A percentile compares a stretch with the other conserved stretches of the same genome.
Conservation (phyloP, 2,113 vertebrate genomes). For the Ardeotis arabs region DNA sequence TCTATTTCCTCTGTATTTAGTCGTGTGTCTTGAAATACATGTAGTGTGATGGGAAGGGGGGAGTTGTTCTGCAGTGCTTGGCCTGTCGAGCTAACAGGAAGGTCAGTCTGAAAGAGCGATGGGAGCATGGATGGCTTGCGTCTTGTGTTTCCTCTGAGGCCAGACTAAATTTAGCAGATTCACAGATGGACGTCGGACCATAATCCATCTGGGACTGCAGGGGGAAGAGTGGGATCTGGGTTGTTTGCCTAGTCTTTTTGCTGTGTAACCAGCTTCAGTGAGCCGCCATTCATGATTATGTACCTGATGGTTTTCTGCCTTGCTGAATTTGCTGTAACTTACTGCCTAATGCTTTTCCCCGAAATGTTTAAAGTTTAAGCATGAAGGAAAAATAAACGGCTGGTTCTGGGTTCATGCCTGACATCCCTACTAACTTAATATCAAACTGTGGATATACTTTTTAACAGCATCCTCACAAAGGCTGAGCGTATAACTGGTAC, state of each 20-base stretch:
- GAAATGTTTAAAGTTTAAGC: neutral
- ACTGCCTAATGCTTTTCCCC: neutral
- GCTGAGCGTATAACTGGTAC: neutral
- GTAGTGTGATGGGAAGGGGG: neutral
- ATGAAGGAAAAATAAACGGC: neutral
- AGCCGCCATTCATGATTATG: neutral
- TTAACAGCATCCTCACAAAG: neutral
- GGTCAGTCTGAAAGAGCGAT: slow-evolving; percentile 11
- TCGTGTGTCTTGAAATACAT: neutral
- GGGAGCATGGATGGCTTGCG: neutral
- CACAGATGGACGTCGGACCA: neutral
- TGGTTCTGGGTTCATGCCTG: neutral
- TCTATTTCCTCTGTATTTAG: slow-evolving; percentile 11
- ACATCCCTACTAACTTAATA: neutral
- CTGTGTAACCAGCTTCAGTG: neutral
- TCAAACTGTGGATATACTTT: neutral
- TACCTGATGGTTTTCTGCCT: neutral
- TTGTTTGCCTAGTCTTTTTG: neutral
- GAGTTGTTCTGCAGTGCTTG: neutral
- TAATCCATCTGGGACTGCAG: neutral
- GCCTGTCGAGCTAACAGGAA: slow-evolving; percentile 25
- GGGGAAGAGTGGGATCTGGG: neutral
- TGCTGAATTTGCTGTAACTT: neutral
- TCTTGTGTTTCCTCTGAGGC: slow-evolving; percentile 42
- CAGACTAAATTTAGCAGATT: slow-evolving; percentile 61